A percentile compares a stretch with the other conserved stretches of the same genome.
Evolutionary conservation across 2,888 invertebrate species (phyloP).

Genomic region (Halocaridina rubra): DNA sequence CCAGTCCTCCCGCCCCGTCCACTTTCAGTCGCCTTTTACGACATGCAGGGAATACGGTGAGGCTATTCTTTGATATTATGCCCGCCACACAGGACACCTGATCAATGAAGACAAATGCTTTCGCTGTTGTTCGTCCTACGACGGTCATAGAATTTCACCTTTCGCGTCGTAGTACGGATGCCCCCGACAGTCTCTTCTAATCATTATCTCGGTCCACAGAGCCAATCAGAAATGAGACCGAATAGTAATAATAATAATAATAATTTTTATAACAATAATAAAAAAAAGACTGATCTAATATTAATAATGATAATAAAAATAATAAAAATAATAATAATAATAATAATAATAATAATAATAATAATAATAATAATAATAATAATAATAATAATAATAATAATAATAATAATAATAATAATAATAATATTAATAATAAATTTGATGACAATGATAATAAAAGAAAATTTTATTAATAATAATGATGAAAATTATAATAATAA

Average conservation of each 20-base stretch:
- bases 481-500: neutral
- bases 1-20: too few species aligned
- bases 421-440: neutral
- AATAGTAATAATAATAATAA: neutral
- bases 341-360: neutral
- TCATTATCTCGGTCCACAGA: too few species aligned
- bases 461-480: neutral
- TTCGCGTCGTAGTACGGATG: too few species aligned
- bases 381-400: neutral
- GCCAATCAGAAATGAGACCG: too few species aligned
- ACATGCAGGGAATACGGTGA: too few species aligned
- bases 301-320: neutral
- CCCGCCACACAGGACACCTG: too few species aligned
- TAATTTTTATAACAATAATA: neutral
- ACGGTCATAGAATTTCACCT: too few species aligned
- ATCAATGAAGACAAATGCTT: too few species aligned
- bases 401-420: neutral
- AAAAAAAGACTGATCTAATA: neutral
- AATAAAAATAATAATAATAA: neutral
- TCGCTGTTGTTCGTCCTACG: too few species aligned
- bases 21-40: too few species aligned
- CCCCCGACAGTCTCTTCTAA: too few species aligned
- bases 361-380: neutral
- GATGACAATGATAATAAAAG: neutral
- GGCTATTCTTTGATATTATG: too few species aligned